Base-by-base conservation (phyloP, 35 echinoderm and acorn worm genomes). In the Heliocidaris tuberculata region DNA sequence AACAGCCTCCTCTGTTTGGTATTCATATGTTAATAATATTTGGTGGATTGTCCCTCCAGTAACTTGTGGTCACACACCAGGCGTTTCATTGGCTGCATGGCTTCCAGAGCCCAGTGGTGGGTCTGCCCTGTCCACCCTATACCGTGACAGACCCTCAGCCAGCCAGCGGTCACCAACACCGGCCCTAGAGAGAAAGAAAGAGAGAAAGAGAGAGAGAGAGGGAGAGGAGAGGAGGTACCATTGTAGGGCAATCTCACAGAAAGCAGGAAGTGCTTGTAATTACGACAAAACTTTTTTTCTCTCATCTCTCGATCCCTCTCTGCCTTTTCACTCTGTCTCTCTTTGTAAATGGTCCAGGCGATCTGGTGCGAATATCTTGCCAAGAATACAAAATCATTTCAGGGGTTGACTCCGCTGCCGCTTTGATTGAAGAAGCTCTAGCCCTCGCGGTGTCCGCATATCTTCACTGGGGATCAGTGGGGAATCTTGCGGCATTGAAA, bases 141-240 rank as follows among this genome's bases (percentile, higher is more conserved):
- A 19, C 65, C 65, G 21, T 42, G n/a, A n/a, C 27, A 47, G 86
- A n/a, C n/a, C n/a, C n/a, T 13, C 35, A 48, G 88, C 42, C 88
- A 47, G 35, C 88, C 59, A 59, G 48, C n/a, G 59, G 91, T 93
- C 48, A 90, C 48, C 91, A 52, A 47, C 21, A 27, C 93, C 15
- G 87, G 87, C 12, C 31, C 31, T 16, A 47, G 31, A 89, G 47
- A 89, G 86, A 87, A 50, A 48, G 85, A 86, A 1, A 32, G 94
- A 56, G 94, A 87, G 31, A 87, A 85, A 87, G 94, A 31, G 88
- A 87, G 32, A 88, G 94, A 95, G 94, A 95, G 94, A 54, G 85
- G 31, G 86, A 87, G 94, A 88, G 49, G 92, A 65, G 50, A 32
- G 32, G 31, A 60, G 29, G 21, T 27, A 78, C 65, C 24, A 65